Conservation (phyloP, 1,140 invertebrate genomes). For the Conus betulinus region DNA sequence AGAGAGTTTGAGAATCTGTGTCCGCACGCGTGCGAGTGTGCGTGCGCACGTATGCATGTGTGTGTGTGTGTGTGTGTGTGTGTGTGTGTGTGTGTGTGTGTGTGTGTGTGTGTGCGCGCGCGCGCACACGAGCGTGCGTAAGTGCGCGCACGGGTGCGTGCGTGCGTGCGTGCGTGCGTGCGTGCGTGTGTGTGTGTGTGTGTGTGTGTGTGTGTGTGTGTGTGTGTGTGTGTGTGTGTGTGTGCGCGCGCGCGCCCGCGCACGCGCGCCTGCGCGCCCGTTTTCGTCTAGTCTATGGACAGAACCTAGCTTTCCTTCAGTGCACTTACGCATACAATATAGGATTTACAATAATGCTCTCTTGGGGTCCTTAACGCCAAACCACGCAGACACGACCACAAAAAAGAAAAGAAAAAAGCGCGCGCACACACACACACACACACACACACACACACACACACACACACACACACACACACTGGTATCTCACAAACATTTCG, state of each 20-base stretch:
- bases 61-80: background rate
- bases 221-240: conserved; percentile 30
- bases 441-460: too few species aligned
- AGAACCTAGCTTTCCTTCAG: background rate
- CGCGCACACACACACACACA: too few species aligned
- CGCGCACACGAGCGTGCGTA: too few species aligned
- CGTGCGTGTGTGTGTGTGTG: background rate
- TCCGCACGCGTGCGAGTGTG: background rate
- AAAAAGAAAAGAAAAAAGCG: too few species aligned
- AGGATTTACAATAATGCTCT: too few species aligned
- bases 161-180: background rate
- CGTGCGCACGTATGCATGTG: background rate
- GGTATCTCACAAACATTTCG: too few species aligned
- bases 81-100: background rate
- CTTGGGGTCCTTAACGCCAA: too few species aligned
- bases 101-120: background rate
- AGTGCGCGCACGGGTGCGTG: background rate
- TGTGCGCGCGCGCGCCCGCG: conserved; percentile 37
- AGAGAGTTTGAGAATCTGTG: background rate
- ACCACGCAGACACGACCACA: too few species aligned
- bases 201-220: conserved; percentile 16
- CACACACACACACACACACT: too few species aligned
- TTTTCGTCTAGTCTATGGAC: background rate
- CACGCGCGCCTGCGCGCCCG: conserved; percentile 26
- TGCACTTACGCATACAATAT: too few species aligned